phyloP scores from a whole-genome alignment of 2,888 invertebrate species.

The Callimorpha dominula region DNA sequence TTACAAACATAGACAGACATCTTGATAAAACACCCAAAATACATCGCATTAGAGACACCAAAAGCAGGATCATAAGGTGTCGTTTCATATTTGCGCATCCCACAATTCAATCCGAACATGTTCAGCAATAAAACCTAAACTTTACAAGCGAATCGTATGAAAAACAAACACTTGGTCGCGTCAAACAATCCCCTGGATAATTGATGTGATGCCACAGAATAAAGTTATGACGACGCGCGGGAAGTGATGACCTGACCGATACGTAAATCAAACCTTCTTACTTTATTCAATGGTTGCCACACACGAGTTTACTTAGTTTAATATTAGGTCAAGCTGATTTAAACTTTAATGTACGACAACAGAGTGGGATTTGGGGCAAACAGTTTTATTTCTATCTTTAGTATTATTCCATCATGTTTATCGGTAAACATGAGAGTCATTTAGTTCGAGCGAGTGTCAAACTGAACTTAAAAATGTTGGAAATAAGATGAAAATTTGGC shows the following conservation, averaged over 20 bases:
- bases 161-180: slow-evolving; percentile 23
- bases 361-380: neutral
- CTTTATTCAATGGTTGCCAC: slow-evolving; percentile 39
- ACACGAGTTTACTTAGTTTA: slow-evolving; percentile 9
- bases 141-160: slow-evolving; percentile 41
- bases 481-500: neutral
- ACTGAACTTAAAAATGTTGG: neutral
- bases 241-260: slow-evolving; percentile 78
- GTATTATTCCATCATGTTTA: neutral
- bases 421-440: neutral
- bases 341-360: neutral
- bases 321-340: neutral
- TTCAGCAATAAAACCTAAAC: slow-evolving; percentile 35
- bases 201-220: slow-evolving; percentile 54
- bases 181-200: slow-evolving; percentile 37
- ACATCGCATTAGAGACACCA: neutral
- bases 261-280: slow-evolving; percentile 72
- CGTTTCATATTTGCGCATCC: neutral
- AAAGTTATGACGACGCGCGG: slow-evolving; percentile 76
- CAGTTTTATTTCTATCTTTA: neutral
- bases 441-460: neutral
- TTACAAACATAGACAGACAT: no score
- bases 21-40: neutral
- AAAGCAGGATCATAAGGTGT: neutral
- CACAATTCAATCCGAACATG: slow-evolving; percentile 1